A percentile compares a stretch with the other conserved stretches of the same genome.
These are phyloP conservation scores for Drosophila mojavensis DNA, from an alignment of 1,140 invertebrate species.

Conservation along the genomic window DNA sequence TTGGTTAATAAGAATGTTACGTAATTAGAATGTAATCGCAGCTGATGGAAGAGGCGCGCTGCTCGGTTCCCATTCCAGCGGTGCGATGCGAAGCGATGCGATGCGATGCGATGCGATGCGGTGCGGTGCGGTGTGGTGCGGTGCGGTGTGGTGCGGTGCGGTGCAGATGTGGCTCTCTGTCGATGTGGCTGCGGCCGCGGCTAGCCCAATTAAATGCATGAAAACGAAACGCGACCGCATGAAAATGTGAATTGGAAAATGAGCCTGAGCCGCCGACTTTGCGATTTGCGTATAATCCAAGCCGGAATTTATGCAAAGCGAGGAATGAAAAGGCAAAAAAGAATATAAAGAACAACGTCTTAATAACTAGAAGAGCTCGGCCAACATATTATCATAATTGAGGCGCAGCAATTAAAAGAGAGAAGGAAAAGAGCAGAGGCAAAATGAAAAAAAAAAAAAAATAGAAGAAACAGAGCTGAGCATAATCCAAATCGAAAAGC, in stretches of 20 bases:
- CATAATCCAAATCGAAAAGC: conserved; percentile 73
- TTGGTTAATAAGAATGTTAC: conserved; percentile 64
- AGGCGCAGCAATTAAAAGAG: conserved; percentile 55
- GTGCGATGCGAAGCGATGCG: too few relatives aligned
- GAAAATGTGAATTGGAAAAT: conserved; percentile 57
- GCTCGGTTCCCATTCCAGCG: neutral
- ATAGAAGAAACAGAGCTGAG: conserved; percentile 8
- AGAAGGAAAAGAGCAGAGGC: too few relatives aligned
- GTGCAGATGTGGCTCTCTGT: neutral
- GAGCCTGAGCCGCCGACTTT: conserved; percentile 55
- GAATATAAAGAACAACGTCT: conserved; percentile 4
- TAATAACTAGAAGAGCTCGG: conserved; percentile 25
- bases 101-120: neutral
- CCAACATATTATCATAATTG: conserved; percentile 66
- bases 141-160: neutral
- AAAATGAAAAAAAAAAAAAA: too few relatives aligned
- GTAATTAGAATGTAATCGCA: conserved; percentile 76
- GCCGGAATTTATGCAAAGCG: conserved; percentile 64
- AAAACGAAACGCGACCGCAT: conserved; percentile 50
- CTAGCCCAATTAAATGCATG: conserved; percentile 72
- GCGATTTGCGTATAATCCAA: conserved; percentile 78
- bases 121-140: neutral
- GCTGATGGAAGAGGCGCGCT: conserved; percentile 26
- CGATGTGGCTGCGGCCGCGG: too few relatives aligned
- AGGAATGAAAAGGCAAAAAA: too few relatives aligned